A percentile compares a stretch with the other conserved stretches of the same genome.
Conservation (phyloP, 23 tunicate genomes). For the Halocynthia aurantium region DNA sequence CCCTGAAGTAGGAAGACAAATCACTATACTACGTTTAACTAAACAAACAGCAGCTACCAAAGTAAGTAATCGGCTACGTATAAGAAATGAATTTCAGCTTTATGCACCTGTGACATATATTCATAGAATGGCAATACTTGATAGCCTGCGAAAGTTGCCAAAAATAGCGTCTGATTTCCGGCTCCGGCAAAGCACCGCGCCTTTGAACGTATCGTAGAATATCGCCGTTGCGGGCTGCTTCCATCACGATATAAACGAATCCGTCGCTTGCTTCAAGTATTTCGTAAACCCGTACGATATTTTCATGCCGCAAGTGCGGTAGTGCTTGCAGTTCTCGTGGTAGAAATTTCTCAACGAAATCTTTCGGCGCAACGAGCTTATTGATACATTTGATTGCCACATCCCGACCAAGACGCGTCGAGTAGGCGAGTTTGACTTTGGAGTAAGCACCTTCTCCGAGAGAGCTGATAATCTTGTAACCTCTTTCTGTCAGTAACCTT, state of each 20-base stretch:
- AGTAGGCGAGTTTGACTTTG: conserved; percentile 79
- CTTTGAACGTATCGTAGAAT: conserved; percentile 76
- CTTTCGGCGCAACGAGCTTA: conserved; percentile 65
- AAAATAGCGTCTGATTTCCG: conserved; percentile 68
- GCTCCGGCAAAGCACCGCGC: conserved; percentile 72
- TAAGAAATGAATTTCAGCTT: not conserved
- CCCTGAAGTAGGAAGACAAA: conserved; percentile 27
- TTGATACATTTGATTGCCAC: conserved; percentile 94
- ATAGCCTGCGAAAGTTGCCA: conserved; percentile 84
- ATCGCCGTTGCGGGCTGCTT: conserved; percentile 82
- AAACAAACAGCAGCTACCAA: not conserved
- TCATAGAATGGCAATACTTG: conserved; percentile 59
- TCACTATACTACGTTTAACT: not conserved
- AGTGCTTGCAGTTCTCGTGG: conserved; percentile 83
- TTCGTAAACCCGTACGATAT: conserved; percentile 79
- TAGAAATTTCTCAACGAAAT: conserved; percentile 89
- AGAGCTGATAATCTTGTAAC: conserved; percentile 57
- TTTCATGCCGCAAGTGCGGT: conserved; percentile 66
- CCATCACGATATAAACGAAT: conserved; percentile 86
- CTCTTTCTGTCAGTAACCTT: conserved; percentile 67
- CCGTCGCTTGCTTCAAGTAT: conserved; percentile 96
- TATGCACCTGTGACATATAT: conserved; percentile 77
- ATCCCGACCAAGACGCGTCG: conserved; percentile 52
- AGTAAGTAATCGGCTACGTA: not conserved
- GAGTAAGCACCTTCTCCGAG: conserved; percentile 99